These are phyloP conservation scores for Chouioia cunea DNA, from an alignment of 2,888 invertebrate genomes.

Conservation along the genomic window DNA sequence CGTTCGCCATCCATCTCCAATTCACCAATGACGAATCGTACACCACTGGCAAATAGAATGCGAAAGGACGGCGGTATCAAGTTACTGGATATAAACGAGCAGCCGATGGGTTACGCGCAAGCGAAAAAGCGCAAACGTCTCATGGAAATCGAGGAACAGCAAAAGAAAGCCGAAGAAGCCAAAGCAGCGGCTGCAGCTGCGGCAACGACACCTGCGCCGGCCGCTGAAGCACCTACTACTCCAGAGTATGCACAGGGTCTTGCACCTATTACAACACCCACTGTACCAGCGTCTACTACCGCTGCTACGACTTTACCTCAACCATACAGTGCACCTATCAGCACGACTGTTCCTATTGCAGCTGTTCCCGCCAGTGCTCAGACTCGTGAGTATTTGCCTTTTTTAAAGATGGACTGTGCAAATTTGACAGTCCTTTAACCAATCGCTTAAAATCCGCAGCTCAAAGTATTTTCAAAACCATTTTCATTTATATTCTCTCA, in stretches of 20 bases:
- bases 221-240: constrained; percentile 70
- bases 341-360: constrained; percentile 59
- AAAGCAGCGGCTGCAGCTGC: constrained; percentile 65
- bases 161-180: constrained; percentile 74
- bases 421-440: too few relatives aligned
- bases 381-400: constrained; percentile 54
- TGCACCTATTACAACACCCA: constrained; percentile 58
- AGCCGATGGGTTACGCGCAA: constrained; percentile 85
- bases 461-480: too few relatives aligned
- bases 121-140: constrained; percentile 90
- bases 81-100: constrained; percentile 92
- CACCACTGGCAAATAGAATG: constrained; percentile 72
- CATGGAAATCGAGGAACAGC: constrained; percentile 78
- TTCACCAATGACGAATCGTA: constrained; percentile 71
- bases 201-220: constrained; percentile 59
- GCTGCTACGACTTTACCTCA: constrained; percentile 50
- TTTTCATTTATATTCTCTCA: too few relatives aligned
- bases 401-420: too few relatives aligned
- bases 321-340: constrained; percentile 60
- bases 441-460: too few relatives aligned
- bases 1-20: constrained; percentile 70
- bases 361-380: constrained; percentile 51
- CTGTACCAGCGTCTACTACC: constrained; percentile 49
- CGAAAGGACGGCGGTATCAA: constrained; percentile 94
- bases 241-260: constrained; percentile 87